A percentile compares a stretch with the other conserved stretches of the same genome.
Conservation (phyloP, 92 coral and sea anemone species). For the Umimayanthus kanabou region DNA sequence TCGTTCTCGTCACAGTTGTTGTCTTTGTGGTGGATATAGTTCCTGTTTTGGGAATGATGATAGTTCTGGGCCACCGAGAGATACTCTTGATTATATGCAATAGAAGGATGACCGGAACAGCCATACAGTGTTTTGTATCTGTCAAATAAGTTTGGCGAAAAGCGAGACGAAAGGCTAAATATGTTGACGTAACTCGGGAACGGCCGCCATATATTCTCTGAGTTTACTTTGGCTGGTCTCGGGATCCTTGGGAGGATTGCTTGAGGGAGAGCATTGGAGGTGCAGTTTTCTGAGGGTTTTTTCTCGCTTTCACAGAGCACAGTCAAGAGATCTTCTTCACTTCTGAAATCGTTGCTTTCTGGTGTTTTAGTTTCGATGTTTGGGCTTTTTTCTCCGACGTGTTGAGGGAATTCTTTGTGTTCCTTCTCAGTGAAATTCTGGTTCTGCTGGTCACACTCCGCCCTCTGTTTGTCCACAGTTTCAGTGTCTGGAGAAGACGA, state of each 20-base stretch:
- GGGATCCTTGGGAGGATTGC: not conserved
- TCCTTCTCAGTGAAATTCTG: not conserved
- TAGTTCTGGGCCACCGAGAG: not conserved
- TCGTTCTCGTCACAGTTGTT: not conserved
- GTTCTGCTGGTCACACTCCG: not conserved
- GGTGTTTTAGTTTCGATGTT: not conserved
- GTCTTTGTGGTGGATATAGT: constrained; percentile 1
- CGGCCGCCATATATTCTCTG: constrained; percentile 17
- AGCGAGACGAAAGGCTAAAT: constrained; percentile 7
- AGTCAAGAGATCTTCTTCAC: not conserved
- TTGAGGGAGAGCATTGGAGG: not conserved
- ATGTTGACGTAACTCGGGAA: constrained; percentile 21
- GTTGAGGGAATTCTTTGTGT: not conserved
- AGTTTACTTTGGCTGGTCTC: constrained; percentile 1
- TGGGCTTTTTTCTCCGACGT: not conserved
- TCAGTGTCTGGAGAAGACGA: not conserved
- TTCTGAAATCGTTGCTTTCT: not conserved
- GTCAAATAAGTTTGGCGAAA: not conserved
- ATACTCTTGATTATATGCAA: constrained; percentile 4
- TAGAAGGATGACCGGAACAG: not conserved
- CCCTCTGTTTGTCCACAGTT: not conserved
- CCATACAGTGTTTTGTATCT: constrained; percentile 1
- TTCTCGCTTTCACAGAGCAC: not conserved
- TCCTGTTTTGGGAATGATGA: constrained; percentile 5
- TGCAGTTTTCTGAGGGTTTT: not conserved